These are phyloP conservation scores for Phrynocephalus guinanensis DNA, from an alignment of 2,797 vertebrate genomes.

Conservation along the genomic window DNA sequence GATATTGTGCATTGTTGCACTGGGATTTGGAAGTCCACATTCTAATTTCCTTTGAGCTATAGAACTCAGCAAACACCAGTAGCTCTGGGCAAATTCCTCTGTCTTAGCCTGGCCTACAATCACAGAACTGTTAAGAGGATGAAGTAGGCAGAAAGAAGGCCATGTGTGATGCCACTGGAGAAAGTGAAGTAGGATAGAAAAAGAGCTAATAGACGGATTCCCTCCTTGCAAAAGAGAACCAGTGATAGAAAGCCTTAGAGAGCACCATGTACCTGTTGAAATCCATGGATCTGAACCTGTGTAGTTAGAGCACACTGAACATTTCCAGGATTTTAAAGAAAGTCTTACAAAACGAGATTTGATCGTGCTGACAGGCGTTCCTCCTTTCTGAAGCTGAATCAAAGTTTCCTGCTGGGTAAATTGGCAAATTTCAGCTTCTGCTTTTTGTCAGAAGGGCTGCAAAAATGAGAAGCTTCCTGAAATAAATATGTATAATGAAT, in stretches of 20 bases:
- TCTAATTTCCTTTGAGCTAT: too few species aligned
- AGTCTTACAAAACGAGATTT: constrained; percentile 16
- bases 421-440: constrained; percentile 17
- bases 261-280: neutral
- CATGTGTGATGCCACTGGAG: neutral
- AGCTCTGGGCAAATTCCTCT: neutral
- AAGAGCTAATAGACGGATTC: neutral
- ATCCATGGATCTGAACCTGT: neutral
- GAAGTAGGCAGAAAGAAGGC: neutral
- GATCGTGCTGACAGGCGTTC: neutral
- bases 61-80: too few species aligned
- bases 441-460: constrained; percentile 16
- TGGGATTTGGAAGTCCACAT: too few species aligned
- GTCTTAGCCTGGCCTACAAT: neutral
- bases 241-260: neutral
- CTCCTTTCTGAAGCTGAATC: constrained; percentile 5
- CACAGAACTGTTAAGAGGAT: neutral
- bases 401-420: constrained; percentile 8
- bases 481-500: neutral
- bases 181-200: neutral
- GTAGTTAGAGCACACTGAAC: neutral
- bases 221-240: neutral
- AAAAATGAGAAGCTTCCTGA: neutral
- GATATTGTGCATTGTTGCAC: too few species aligned
- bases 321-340: constrained; percentile 21